Evolutionary conservation across 2,888 invertebrate species (phyloP), one percentile per base, ranked within the genome.

Genomic region (Argyresthia albistria): DNA sequence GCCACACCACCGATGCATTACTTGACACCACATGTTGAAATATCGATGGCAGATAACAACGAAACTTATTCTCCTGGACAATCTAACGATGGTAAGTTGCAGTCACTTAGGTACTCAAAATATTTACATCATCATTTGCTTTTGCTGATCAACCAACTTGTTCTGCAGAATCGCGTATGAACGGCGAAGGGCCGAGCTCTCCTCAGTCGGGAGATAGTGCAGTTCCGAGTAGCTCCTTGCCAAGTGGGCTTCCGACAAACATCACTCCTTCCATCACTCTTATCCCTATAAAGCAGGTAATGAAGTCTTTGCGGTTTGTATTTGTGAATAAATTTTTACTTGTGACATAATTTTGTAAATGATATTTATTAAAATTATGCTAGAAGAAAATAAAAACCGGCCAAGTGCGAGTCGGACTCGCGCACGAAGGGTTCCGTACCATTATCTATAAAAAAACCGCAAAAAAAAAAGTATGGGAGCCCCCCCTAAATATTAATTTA

Each of bases 1-100:
- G 94, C 93, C 8, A 95, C 95, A 47, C 95, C 95, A 10, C 95
- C 95, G 0, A 95, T 95, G 95, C 95, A 96, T 76, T 96, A 96
- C 71, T 88, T 96, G 43, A 95, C 96, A 42, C 96, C 96, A 7
- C 96, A 96, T 63, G 95, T 96, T 39, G 96, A 96, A 86, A 96
- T 96, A 73, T 95, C 95, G 43, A 94, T 95, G 91, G 93, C 94
- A 14, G 95, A 95, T 69, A 92, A 93, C 57, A 93, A 93, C 60
- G 93, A 93, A 65, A 90, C 91, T 1, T 91, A 89, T 65, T 90
- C 91, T 50, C 90, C 90, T 0, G 82, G 88, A 25, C 84, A 89
- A 66, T 65, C 66, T 9, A 84, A 88, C 59, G 81, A 70, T 61
- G 71, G 72, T 59, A 80, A n/a, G 39, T 11, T 39, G 3, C 10